Evolutionary conservation across 2,888 invertebrate genomes (phyloP), one percentile per base, ranked within the genome.

Genomic region (Dusona sp.): DNA sequence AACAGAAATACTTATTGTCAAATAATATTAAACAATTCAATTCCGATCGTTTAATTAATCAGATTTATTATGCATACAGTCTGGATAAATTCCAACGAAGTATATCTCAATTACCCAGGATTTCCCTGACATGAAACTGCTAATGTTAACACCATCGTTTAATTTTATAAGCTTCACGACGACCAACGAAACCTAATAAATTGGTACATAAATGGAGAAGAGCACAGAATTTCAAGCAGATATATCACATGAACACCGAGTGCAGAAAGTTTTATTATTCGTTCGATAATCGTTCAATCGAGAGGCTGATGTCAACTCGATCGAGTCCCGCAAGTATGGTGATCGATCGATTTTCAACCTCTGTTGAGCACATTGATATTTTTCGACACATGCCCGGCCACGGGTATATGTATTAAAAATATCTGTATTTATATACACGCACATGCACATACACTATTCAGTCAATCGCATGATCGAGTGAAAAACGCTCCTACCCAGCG

Each of bases 281-380:
- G 57, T 81, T 72, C 54, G n/a, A 81, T 77, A 54, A 81, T 85
- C 75, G 77, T 65, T 80, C 77, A 67, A 73, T 77, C 72, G 77
- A 81, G 81, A 65, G 75, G 79, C 22, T 36, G 19, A 13, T 38
- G 84, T 81, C 84, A 81, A 81, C 67, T 81, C 72, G 70, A 81
- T 85, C 72, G 77, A 54, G 80, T 65, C 64, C 36, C 29, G 13
- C 70, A 57, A 80, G 64, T 64, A 45, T 45, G 54, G 54, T 77
- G 65, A 72, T 81, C 77, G 65, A 84, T 72, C 65, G 68, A 45
- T 72, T 67, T 54, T 33, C 48, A 38, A 29, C 51, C 29, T n/a
- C 4, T n/a, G 79, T 45, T 61, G 29, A 33, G 42, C 29, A 3
- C 54, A 65, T 42, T 57, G 38, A 45, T 48, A 33, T 57, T 79